Conservation (phyloP, 2,888 invertebrate genomes). For the Protodeltote pygarga region DNA sequence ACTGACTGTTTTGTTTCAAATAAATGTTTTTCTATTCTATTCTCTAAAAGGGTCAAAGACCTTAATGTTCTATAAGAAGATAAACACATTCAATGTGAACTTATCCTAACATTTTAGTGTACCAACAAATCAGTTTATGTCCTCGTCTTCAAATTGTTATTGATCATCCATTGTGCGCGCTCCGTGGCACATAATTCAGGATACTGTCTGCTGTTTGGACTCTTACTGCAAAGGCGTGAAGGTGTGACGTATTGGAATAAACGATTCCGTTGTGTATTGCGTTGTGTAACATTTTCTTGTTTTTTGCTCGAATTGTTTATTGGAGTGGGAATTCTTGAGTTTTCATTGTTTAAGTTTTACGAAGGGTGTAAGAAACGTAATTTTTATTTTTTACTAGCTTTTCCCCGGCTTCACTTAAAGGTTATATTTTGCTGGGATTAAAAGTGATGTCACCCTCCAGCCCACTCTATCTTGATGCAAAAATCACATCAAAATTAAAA, state of each 20-base stretch:
- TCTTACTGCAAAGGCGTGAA: constrained; percentile 56
- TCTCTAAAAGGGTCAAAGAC: too few species aligned
- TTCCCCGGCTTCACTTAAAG: too few species aligned
- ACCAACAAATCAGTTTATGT: constrained; percentile 68
- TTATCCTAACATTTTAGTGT: constrained; percentile 36
- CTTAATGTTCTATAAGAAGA: neutral
- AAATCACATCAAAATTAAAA: too few species aligned
- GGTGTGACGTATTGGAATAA: constrained; percentile 55
- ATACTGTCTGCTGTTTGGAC: constrained; percentile 76
- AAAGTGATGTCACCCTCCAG: too few species aligned
- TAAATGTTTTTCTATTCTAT: too few species aligned
- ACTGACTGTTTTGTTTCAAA: too few species aligned
- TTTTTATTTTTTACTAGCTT: too few species aligned
- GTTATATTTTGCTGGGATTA: too few species aligned
- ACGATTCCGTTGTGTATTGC: constrained; percentile 50
- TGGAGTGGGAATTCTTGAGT: constrained; percentile 9
- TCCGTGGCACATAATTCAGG: constrained; percentile 71
- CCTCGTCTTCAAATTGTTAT: constrained; percentile 78
- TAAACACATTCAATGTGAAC: constrained; percentile 13
- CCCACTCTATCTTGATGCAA: too few species aligned
- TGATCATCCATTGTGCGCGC: constrained; percentile 77
- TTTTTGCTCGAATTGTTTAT: constrained; percentile 38
- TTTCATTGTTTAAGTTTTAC: neutral
- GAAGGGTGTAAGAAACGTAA: constrained; percentile 8
- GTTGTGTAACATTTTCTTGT: constrained; percentile 35